Percentiles rank a stretch among this genome's conserved stretches.
These are phyloP conservation scores for Digitonthophagus gazella DNA, from an alignment of 2,888 invertebrate species.

Conservation along the genomic window DNA sequence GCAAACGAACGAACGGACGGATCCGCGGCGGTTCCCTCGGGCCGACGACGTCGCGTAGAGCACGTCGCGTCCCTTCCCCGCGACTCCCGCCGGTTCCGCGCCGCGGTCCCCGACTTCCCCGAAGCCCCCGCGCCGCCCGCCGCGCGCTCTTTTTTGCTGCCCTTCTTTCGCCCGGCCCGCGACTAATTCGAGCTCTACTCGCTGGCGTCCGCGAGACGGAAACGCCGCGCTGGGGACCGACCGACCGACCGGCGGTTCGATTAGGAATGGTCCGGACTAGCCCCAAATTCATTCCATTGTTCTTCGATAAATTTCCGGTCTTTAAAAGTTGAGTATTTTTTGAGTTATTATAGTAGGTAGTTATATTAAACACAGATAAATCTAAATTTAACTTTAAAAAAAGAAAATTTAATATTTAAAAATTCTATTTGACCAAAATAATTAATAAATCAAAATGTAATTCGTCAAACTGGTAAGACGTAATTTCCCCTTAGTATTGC, in stretches of 20 bases:
- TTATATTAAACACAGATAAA: too few relatives aligned
- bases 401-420: too few relatives aligned
- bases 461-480: background rate
- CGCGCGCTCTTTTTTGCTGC: constrained; percentile 11
- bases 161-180: constrained; percentile 12
- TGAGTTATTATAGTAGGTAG: too few relatives aligned
- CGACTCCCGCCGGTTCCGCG: background rate
- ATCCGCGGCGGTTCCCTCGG: background rate
- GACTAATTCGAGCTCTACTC: constrained; percentile 15
- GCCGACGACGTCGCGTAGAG: constrained; percentile 13
- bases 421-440: too few relatives aligned
- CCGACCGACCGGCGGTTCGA: constrained; percentile 18
- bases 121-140: constrained; percentile 1
- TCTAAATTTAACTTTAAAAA: background rate
- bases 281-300: background rate
- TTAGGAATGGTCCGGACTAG: constrained; percentile 4
- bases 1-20: background rate
- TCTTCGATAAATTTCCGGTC: background rate
- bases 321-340: too few relatives aligned
- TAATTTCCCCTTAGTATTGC: background rate
- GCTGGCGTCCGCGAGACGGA: constrained; percentile 17
- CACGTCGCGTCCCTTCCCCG: background rate
- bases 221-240: constrained; percentile 7
- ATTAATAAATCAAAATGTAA: background rate
- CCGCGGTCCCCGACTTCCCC: background rate